Evolutionary conservation across 2,113 vertebrate genomes (phyloP).

Genomic region (Brachyhypopomus gauderio): DNA sequence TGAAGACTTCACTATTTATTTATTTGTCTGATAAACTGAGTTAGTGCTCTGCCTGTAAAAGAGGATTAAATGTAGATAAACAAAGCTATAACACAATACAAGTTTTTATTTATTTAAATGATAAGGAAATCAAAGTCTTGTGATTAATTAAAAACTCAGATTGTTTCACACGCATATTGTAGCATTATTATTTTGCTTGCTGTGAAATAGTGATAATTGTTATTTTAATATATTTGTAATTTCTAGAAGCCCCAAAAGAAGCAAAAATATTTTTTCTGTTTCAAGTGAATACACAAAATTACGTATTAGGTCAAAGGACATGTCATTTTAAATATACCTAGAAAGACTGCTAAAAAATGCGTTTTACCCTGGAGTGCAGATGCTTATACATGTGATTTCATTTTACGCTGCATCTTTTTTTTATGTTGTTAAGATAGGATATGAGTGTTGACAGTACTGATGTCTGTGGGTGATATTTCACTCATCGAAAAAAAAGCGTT

Average conservation of each 20-base stretch:
- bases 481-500: background rate
- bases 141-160: background rate
- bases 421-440: background rate
- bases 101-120: background rate
- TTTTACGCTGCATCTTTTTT: background rate
- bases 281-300: background rate
- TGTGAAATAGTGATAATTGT: background rate
- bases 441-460: background rate
- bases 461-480: background rate
- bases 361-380: background rate
- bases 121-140: background rate
- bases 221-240: background rate
- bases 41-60: slow-evolving; percentile 21
- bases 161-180: too few species aligned
- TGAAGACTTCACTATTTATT: background rate
- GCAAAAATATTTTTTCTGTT: background rate
- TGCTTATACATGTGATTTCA: background rate
- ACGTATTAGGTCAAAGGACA: background rate
- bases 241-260: background rate
- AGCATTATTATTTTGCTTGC: background rate
- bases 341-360: background rate
- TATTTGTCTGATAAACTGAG: background rate
- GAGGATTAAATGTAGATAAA: slow-evolving; percentile 11
- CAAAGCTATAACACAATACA: background rate
- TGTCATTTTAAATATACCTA: background rate